These are phyloP conservation scores for Apamea monoglypha DNA, from an alignment of 2,888 invertebrate species.

Conservation along the genomic window DNA sequence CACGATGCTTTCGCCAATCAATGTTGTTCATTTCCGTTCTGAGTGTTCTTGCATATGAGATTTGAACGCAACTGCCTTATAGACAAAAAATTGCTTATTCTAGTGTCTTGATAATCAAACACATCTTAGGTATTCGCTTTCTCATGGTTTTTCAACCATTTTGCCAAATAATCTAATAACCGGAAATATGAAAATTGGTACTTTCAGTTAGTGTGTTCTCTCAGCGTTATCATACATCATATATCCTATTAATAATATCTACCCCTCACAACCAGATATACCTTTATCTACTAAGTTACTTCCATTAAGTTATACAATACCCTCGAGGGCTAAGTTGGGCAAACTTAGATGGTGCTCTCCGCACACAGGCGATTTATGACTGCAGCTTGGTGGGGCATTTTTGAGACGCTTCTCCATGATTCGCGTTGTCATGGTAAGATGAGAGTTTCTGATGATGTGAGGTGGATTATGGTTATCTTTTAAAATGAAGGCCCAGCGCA, in stretches of 20 bases:
- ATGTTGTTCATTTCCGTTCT: neutral
- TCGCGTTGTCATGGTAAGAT: constrained; percentile 22
- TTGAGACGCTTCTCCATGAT: constrained; percentile 16
- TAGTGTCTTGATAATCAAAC: neutral
- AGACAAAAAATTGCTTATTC: neutral
- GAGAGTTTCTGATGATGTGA: neutral
- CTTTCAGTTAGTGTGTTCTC: neutral
- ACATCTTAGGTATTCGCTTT: neutral
- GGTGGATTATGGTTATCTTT: too few relatives aligned
- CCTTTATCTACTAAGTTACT: constrained; percentile 55
- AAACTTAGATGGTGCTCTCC: constrained; percentile 69
- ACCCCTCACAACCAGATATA: constrained; percentile 17
- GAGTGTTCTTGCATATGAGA: neutral
- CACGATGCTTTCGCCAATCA: neutral
- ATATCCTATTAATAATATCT: constrained; percentile 31
- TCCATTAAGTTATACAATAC: constrained; percentile 65
- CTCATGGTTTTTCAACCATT: neutral
- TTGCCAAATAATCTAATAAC: neutral
- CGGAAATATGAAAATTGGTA: neutral
- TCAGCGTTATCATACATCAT: constrained; percentile 13
- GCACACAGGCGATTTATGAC: constrained; percentile 71
- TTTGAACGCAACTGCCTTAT: neutral
- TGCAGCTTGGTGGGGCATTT: constrained; percentile 46
- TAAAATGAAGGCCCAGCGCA: too few relatives aligned
- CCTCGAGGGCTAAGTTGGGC: constrained; percentile 59